phyloP scores from a whole-genome alignment of 2,888 invertebrate species.

The Leucozona laternaria region DNA sequence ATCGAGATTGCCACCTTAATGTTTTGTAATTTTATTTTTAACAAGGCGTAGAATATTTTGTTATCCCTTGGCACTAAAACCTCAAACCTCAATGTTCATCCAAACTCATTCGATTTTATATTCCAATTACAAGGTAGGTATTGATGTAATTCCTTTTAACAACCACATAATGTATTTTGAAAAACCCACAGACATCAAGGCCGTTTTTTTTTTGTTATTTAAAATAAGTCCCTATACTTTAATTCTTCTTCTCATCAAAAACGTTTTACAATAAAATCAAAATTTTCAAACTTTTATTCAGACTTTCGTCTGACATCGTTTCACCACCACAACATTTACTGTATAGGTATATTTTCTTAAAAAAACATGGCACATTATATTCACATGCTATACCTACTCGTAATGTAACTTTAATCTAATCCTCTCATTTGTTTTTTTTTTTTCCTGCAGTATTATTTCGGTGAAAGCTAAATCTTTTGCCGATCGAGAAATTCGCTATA shows the following conservation, averaged over 20 bases:
- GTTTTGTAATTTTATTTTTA: too few species aligned
- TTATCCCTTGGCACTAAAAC: too few species aligned
- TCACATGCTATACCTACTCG: slow-evolving; percentile 24
- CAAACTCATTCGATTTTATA: slow-evolving; percentile 23
- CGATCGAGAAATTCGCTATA: slow-evolving; percentile 97
- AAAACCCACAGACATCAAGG: background rate
- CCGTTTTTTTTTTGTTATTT: background rate
- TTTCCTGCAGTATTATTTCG: slow-evolving; percentile 93
- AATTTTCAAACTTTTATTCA: slow-evolving; percentile 1
- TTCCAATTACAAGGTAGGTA: background rate
- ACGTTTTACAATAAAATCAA: background rate
- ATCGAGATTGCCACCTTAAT: too few species aligned
- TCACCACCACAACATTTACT: background rate
- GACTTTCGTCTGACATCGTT: background rate
- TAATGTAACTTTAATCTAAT: slow-evolving; percentile 55
- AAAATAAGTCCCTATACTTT: background rate
- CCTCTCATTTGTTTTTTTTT: slow-evolving; percentile 28
- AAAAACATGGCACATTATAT: slow-evolving; percentile 25
- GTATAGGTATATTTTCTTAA: background rate
- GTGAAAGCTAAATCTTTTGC: slow-evolving; percentile 99
- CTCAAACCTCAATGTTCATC: background rate
- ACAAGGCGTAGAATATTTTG: too few species aligned
- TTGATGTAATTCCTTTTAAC: background rate
- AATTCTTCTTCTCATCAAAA: background rate
- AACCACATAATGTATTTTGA: background rate